Evolutionary conservation across 2,113 vertebrate species (phyloP).

Genomic region (Gambusia affinis): DNA sequence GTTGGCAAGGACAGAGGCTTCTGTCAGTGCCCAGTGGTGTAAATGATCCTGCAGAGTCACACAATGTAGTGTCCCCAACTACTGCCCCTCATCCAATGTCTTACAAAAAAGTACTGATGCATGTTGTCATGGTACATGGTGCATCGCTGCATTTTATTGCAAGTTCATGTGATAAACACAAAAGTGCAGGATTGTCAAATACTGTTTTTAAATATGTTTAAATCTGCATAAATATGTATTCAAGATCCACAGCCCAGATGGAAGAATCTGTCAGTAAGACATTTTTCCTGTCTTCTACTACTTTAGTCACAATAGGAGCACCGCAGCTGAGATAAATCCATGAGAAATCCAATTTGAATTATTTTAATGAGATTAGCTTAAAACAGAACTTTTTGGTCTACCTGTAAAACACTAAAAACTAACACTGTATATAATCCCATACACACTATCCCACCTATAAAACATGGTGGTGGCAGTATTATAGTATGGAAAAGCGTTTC

Average conservation of each 20-base stretch:
- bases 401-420: no score
- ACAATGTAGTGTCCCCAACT: conserved; percentile 11
- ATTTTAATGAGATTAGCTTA: no score
- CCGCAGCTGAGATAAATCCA: no score
- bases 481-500: no score
- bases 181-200: background rate
- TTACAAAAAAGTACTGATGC: background rate
- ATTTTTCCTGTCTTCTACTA: no score
- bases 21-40: conserved; percentile 32
- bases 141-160: background rate
- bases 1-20: conserved; percentile 47
- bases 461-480: no score
- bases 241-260: background rate
- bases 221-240: background rate
- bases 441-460: no score
- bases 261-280: no score
- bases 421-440: no score
- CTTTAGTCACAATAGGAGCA: no score
- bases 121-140: background rate
- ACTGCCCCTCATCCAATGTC: background rate
- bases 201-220: background rate
- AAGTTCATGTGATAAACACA: background rate
- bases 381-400: no score
- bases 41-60: conserved; percentile 45
- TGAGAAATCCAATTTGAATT: no score